Conservation (phyloP, 2,113 vertebrate species). For the Halcyon malimbica region DNA sequence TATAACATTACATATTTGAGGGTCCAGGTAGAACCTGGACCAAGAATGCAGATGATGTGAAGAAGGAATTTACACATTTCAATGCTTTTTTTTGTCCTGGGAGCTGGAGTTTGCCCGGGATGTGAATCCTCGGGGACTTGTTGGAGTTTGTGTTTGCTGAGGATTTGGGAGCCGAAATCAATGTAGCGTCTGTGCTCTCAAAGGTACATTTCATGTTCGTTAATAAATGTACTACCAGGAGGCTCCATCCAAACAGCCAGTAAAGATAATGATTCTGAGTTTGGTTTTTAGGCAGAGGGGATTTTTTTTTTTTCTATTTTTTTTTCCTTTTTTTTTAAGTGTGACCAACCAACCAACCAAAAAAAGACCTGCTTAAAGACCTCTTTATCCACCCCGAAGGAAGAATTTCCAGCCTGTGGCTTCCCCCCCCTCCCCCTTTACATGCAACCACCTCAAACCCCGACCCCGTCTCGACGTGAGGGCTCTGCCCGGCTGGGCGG, state of each 20-base stretch:
- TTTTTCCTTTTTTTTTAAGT: not conserved
- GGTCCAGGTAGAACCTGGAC: not conserved
- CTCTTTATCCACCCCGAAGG: not conserved
- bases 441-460: not conserved
- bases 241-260: not conserved
- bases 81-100: conserved; percentile 71
- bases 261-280: not conserved
- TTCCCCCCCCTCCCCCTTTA: not conserved
- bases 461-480: not conserved
- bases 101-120: conserved; percentile 54
- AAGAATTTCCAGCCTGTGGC: not conserved
- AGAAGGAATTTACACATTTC: conserved; percentile 62
- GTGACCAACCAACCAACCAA: too few species aligned
- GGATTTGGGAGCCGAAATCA: conserved; percentile 55
- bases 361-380: not conserved
- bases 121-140: conserved; percentile 39
- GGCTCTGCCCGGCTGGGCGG: not conserved
- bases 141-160: not conserved
- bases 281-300: not conserved
- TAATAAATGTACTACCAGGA: conserved; percentile 41
- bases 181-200: conserved; percentile 25
- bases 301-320: not conserved
- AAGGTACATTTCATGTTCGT: not conserved
- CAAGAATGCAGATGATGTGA: conserved; percentile 32
- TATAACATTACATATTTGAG: not conserved